phyloP scores from a whole-genome alignment of 2,888 invertebrate species.

The Ectemnius continuus region DNA sequence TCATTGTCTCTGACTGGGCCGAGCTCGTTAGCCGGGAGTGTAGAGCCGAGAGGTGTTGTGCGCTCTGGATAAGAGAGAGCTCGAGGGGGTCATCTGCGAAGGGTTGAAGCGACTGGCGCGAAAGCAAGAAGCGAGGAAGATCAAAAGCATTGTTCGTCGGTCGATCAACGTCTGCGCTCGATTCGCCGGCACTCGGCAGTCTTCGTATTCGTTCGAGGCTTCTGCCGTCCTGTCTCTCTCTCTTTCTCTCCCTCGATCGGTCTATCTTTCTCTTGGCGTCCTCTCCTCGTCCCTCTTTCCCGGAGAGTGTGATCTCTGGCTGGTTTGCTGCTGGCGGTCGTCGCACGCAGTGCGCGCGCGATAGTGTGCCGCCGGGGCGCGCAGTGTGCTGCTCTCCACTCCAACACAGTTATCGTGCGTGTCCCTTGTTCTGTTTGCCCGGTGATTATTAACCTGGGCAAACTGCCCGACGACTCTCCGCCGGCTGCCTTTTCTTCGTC shows the following conservation, averaged over 20 bases:
- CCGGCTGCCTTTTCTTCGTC: no score
- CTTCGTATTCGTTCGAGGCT: slow-evolving; percentile 56
- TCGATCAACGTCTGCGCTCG: slow-evolving; percentile 58
- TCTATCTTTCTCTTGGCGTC: slow-evolving; percentile 42
- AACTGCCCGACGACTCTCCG: no score
- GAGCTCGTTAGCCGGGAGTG: neutral
- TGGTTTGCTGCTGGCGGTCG: slow-evolving; percentile 21
- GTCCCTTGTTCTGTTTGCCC: slow-evolving; percentile 3
- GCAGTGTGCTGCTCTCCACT: slow-evolving; percentile 10
- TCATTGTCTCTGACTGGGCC: neutral
- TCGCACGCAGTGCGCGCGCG: slow-evolving; percentile 29
- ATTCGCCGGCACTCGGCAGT: slow-evolving; percentile 59
- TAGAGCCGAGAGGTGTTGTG: slow-evolving; percentile 5
- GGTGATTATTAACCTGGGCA: neutral
- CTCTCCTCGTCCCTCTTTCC: slow-evolving; percentile 39
- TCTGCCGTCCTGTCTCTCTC: slow-evolving; percentile 23
- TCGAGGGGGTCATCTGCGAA: neutral
- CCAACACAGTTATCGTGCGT: slow-evolving; percentile 20
- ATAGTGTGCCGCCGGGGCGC: slow-evolving; percentile 2
- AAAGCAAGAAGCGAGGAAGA: slow-evolving; percentile 37
- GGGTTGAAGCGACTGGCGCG: slow-evolving; percentile 18
- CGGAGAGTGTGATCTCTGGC: slow-evolving; percentile 38
- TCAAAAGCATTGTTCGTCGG: slow-evolving; percentile 59
- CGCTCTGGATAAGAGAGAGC: neutral
- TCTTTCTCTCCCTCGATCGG: no score